phyloP scores from a whole-genome alignment of 2,888 invertebrate genomes.

The Drosophila paranaensis region DNA sequence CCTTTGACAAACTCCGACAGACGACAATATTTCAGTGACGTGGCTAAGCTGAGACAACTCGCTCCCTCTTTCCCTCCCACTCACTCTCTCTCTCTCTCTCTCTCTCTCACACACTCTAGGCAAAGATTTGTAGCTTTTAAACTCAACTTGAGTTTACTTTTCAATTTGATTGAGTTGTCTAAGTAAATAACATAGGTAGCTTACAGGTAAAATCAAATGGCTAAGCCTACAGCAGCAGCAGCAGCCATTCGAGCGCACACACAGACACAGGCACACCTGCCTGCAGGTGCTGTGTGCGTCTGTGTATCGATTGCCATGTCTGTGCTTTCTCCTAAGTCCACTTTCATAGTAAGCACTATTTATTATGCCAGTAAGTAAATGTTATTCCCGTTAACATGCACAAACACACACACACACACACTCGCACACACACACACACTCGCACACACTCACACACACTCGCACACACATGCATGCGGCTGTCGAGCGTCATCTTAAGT shows the following conservation, averaged over 20 bases:
- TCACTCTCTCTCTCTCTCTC: not conserved
- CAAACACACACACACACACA: conserved; percentile 39
- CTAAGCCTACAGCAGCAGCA: conserved; percentile 54
- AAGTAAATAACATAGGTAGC: conserved; percentile 68
- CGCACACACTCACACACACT: conserved; percentile 12
- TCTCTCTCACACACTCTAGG: not conserved
- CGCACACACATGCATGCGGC: not conserved
- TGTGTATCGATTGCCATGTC: conserved; percentile 15
- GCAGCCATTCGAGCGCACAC: conserved; percentile 22
- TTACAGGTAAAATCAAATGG: conserved; percentile 68
- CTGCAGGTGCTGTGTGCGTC: not conserved
- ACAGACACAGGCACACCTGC: conserved; percentile 9
- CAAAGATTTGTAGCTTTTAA: conserved; percentile 52
- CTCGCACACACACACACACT: conserved; percentile 9
- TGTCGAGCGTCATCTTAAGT: conserved; percentile 35
- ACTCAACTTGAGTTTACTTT: conserved; percentile 64
- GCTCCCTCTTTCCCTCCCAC: not conserved
- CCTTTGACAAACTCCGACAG: not conserved
- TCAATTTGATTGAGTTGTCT: conserved; percentile 74
- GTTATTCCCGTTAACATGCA: conserved; percentile 76
- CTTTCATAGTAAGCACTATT: conserved; percentile 62
- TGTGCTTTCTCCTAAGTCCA: conserved; percentile 25
- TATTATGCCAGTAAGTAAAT: conserved; percentile 77
- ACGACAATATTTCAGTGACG: not conserved
- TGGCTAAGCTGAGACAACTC: not conserved